phyloP scores from a whole-genome alignment of 2,797 vertebrate species.

The Esox masquinongy region DNA sequence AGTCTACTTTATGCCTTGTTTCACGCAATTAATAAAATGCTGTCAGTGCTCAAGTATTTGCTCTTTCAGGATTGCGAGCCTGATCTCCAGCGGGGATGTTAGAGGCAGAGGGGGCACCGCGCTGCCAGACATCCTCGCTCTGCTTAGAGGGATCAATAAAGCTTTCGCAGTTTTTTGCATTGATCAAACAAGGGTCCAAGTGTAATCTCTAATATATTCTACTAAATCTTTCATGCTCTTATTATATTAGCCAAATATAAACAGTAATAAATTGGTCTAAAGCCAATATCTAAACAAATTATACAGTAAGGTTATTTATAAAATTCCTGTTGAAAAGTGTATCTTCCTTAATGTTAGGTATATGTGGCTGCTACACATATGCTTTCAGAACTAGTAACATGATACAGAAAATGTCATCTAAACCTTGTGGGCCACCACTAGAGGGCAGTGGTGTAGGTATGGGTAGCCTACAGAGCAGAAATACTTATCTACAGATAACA shows the following conservation, averaged over 20 bases:
- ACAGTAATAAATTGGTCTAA: background rate
- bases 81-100: slow-evolving; percentile 30
- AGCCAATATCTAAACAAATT: slow-evolving; percentile 32
- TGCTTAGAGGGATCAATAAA: slow-evolving; percentile 64
- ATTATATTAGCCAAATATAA: background rate
- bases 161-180: slow-evolving; percentile 45
- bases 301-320: slow-evolving; percentile 46
- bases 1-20: slow-evolving; percentile 60
- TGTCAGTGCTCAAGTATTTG: slow-evolving; percentile 53
- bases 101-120: background rate
- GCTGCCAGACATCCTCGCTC: slow-evolving; percentile 34
- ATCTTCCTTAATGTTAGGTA: slow-evolving; percentile 13
- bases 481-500: background rate
- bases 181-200: slow-evolving; percentile 34
- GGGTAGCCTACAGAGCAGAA: background rate
- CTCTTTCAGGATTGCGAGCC: slow-evolving; percentile 51
- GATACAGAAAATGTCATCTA: background rate
- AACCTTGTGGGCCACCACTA: background rate
- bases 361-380: slow-evolving; percentile 52
- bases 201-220: slow-evolving; percentile 40
- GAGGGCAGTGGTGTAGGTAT: background rate
- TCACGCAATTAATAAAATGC: slow-evolving; percentile 69
- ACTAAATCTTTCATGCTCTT: slow-evolving; percentile 3
- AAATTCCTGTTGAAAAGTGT: slow-evolving; percentile 9
- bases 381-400: slow-evolving; percentile 39